phyloP scores from a whole-genome alignment of 30 jellyfish, hydroid and myxozoan species.

The Hydractinia echinata region DNA sequence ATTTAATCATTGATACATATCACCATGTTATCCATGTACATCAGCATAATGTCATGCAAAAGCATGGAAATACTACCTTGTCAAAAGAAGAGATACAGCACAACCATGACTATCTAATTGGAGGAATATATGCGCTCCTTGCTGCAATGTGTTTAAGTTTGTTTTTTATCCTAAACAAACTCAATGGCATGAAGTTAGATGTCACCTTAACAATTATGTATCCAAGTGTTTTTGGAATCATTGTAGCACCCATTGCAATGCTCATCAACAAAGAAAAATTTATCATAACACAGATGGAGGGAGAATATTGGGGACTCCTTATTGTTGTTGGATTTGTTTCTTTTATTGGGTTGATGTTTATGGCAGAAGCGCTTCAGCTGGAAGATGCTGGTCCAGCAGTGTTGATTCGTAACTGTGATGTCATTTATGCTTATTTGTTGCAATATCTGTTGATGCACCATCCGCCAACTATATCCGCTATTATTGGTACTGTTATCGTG shows the following conservation, averaged over 20 bases:
- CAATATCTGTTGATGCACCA: conserved; percentile 52
- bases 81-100: not conserved
- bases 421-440: conserved; percentile 67
- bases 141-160: conserved; percentile 73
- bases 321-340: conserved; percentile 69
- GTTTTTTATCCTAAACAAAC: conserved; percentile 73
- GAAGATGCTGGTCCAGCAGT: conserved; percentile 98
- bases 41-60: not conserved
- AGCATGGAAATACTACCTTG: not conserved
- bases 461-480: conserved; percentile 49
- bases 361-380: conserved; percentile 90
- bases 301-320: conserved; percentile 46
- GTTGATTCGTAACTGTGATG: conserved; percentile 79
- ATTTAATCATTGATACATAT: conserved; percentile 1
- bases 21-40: not conserved
- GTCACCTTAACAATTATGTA: conserved; percentile 82
- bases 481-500: conserved; percentile 72
- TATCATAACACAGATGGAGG: conserved; percentile 3
- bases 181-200: conserved; percentile 80
- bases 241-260: conserved; percentile 60
- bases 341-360: conserved; percentile 85
- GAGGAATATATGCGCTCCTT: conserved; percentile 65
- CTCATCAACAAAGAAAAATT: conserved; percentile 31
- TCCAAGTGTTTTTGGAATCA: conserved; percentile 81
- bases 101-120: conserved; percentile 43